Evolutionary conservation across 1,140 invertebrate genomes (phyloP).

Genomic region (Drosophila bifasciata): DNA sequence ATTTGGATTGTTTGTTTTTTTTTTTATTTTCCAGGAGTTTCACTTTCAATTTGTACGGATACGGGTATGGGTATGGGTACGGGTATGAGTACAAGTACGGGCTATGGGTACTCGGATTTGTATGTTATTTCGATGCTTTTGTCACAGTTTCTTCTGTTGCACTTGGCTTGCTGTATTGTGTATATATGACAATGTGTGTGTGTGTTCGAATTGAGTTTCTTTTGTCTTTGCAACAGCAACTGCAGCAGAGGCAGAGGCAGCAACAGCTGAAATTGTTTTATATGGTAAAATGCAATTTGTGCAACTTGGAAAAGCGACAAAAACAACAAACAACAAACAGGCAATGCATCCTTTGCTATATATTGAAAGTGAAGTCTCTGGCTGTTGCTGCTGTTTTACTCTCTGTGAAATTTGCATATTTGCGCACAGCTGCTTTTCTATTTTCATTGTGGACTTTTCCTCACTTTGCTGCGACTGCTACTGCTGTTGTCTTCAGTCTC

Average conservation of each 20-base stretch:
- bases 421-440: conserved; percentile 76
- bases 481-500: conserved; percentile 43
- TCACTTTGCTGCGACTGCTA: conserved; percentile 56
- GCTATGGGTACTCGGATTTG: background rate
- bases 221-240: conserved; percentile 49
- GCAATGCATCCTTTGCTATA: conserved; percentile 74
- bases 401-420: conserved; percentile 79
- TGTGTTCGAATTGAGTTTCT: conserved; percentile 59
- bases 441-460: conserved; percentile 62
- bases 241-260: too few species aligned
- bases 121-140: conserved; percentile 61
- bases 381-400: conserved; percentile 65
- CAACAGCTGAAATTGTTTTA: conserved; percentile 76
- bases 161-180: conserved; percentile 54
- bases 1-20: conserved; percentile 64
- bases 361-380: conserved; percentile 82
- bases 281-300: conserved; percentile 83
- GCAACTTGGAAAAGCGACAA: conserved; percentile 80
- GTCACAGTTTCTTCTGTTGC: conserved; percentile 55
- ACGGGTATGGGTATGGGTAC: conserved; percentile 32
- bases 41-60: conserved; percentile 72
- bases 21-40: conserved; percentile 59
- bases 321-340: conserved; percentile 59
- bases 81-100: conserved; percentile 19
- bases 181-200: conserved; percentile 52